Percentiles rank a stretch among this genome's conserved stretches.
Conservation (phyloP, 2,888 invertebrate species). For the Diploptera punctata region DNA sequence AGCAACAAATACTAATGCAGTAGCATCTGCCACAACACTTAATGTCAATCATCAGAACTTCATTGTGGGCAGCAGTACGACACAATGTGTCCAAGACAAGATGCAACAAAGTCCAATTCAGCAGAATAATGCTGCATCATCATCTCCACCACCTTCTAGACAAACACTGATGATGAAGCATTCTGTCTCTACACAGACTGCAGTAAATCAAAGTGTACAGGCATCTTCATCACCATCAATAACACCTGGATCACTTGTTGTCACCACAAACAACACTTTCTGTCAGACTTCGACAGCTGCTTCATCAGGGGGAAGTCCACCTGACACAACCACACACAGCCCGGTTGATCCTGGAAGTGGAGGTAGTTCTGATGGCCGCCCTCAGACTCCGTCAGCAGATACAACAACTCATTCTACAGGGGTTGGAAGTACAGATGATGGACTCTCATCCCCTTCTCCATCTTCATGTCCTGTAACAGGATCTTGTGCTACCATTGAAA, state of each 20-base stretch:
- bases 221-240: conserved; percentile 47
- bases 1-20: conserved; percentile 6
- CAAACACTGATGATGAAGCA: conserved; percentile 57
- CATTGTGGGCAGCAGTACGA: conserved; percentile 25
- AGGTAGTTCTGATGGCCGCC: conserved; percentile 21
- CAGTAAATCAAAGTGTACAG: conserved; percentile 57
- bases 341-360: conserved; percentile 63
- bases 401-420: conserved; percentile 51
- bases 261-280: conserved; percentile 49
- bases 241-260: conserved; percentile 53
- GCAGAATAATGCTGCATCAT: conserved; percentile 3
- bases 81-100: conserved; percentile 8
- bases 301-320: conserved; percentile 68
- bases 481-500: conserved; percentile 37
- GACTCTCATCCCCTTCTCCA: conserved; percentile 50
- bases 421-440: conserved; percentile 50
- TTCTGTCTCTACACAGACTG: conserved; percentile 79
- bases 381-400: conserved; percentile 53
- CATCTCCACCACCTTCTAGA: conserved; percentile 49
- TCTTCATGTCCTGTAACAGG: conserved; percentile 52
- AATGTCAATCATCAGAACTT: conserved; percentile 36
- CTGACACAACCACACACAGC: conserved; percentile 86
- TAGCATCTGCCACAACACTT: conserved; percentile 16
- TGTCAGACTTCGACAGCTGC: conserved; percentile 52
- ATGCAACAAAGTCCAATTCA: conserved; percentile 27